These are phyloP conservation scores for Hydractinia echinata DNA, from an alignment of 30 jellyfish, hydroid and myxozoan species.

Conservation along the genomic window DNA sequence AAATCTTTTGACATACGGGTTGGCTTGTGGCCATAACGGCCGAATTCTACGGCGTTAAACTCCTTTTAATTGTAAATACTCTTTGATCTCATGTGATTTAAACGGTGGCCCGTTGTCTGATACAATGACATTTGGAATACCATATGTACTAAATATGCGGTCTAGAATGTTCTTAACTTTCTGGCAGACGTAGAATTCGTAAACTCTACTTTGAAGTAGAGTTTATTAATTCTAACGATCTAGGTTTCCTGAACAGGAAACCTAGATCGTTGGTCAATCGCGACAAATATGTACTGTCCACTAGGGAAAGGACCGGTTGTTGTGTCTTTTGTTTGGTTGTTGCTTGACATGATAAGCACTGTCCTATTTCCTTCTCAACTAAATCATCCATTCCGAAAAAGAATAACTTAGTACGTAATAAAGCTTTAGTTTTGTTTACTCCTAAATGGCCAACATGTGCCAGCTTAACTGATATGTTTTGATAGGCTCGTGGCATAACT, in stretches of 20 bases:
- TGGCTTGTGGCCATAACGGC: constrained; percentile 11
- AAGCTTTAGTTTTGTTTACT: constrained; percentile 9
- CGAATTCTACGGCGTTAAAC: constrained; percentile 3
- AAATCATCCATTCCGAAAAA: constrained; percentile 8
- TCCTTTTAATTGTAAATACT: background rate
- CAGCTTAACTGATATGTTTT: background rate
- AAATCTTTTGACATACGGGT: background rate
- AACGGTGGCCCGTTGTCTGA: constrained; percentile 15
- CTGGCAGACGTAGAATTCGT: constrained; percentile 5
- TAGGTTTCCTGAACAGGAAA: background rate
- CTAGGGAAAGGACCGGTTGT: no score
- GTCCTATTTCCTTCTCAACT: constrained; percentile 1
- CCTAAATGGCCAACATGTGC: constrained; percentile 10
- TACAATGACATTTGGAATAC: background rate
- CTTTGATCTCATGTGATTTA: no score
- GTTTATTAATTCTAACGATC: background rate
- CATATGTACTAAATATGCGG: background rate
- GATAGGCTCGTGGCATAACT: background rate
- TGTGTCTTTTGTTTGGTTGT: no score
- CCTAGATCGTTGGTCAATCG: no score
- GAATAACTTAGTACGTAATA: background rate
- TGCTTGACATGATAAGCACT: no score
- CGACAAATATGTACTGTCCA: no score
- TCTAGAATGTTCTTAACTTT: background rate
- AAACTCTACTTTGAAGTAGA: background rate